Conservation (phyloP, 2,888 invertebrate species). For the Plemyria rubiginata region DNA sequence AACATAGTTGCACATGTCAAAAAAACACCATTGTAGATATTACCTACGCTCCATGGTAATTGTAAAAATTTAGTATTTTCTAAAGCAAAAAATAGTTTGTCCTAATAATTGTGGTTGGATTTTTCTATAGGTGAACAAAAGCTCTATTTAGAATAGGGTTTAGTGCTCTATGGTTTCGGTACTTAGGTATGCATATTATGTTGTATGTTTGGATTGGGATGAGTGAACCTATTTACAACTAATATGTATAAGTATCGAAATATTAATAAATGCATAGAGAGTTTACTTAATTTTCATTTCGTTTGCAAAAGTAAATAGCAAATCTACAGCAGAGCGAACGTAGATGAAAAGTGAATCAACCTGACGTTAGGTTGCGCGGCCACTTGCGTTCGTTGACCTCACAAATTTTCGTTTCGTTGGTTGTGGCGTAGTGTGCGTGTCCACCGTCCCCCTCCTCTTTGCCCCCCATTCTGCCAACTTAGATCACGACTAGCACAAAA, state of each 20-base stretch:
- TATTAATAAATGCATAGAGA: constrained; percentile 4
- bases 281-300: constrained; percentile 57
- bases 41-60: too few species aligned
- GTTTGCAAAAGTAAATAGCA: constrained; percentile 58
- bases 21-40: too few species aligned
- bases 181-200: too few species aligned
- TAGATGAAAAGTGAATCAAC: constrained; percentile 84
- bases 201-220: too few species aligned
- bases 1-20: too few species aligned
- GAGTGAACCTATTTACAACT: too few species aligned
- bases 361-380: constrained; percentile 79
- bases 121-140: too few species aligned
- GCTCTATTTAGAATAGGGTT: too few species aligned
- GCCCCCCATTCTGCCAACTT: constrained; percentile 70
- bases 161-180: too few species aligned
- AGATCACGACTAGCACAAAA: constrained; percentile 66
- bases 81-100: too few species aligned
- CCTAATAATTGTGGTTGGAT: too few species aligned
- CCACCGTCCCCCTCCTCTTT: constrained; percentile 47
- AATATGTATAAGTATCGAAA: background rate
- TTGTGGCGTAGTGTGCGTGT: constrained; percentile 67
- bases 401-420: constrained; percentile 85
- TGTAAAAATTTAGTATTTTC: background rate
- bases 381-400: constrained; percentile 81
- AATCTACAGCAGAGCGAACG: constrained; percentile 69